Base-by-base conservation (phyloP, 2,113 vertebrate genomes). In the Bujurquina vittata region DNA sequence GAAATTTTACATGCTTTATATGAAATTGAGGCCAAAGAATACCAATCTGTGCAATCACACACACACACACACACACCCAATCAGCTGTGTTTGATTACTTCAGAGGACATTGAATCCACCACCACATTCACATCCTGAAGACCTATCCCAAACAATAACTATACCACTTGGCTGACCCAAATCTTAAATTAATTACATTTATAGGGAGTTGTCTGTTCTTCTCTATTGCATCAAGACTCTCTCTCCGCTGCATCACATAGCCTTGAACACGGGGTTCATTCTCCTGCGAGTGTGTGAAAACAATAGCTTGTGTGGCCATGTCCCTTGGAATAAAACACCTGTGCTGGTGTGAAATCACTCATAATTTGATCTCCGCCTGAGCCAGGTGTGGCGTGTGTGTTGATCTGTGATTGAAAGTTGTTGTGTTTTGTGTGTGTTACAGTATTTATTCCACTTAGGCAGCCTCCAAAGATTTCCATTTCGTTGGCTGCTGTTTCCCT, bases 1-100 rank as follows among this genome's bases (percentile, higher is more conserved):
- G 74, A 72, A 87, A 91, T 93, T 92, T 92, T 80, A 80, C 81
- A 87, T 85, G 86, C 79, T 88, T 91, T 90, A 74, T 56, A 29
- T 80, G 69, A 87, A 33, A 75, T 23, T 62, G 77, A 87, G 73
- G 74, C 60, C 52, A 76, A 40, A 83, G 76, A 83, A 85, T 77
- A 80, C 58, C 81, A 79, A 43, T 43, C 40, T 43, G 40, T 43
- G 40, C 10, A 43, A 11, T 10, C 40, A 75, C 60, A 58, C 54
- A 63, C 31, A 76, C 35, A 57, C 55, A 57, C 55, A 23, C 55
- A 76, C 35, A 57, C 55, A 57, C 55, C 11, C 55, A 43, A 43
- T 43, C 40, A 43, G 40, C 40, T 58, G 23, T 26, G 23, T 29
- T 58, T 26, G 10, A 57, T 58, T 58, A 26, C 23, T 58, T 58